Evolutionary conservation across 2,113 vertebrate genomes (phyloP), one percentile per base, ranked within the genome.

Genomic region (Circaetus cinerascens): DNA sequence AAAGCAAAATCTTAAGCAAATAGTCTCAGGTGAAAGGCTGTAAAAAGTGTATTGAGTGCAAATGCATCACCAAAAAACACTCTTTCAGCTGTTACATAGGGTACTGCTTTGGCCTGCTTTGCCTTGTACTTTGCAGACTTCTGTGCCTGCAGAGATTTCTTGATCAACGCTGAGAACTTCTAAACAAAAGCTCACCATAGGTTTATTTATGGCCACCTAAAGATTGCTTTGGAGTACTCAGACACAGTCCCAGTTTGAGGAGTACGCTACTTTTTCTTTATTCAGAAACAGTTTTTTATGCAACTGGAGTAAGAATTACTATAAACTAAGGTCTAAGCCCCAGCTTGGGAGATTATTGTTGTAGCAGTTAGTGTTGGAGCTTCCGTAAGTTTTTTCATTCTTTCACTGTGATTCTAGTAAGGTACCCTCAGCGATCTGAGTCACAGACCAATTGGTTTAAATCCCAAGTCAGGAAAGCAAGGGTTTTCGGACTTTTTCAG

Each of bases 61-160:
- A 87, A 59, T 6, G 1, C 3, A 29, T 30, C 10, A 32, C 10
- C 87, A 40, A 81, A 84, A 23, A 0, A 0, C 26, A 50, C 46
- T 67, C 29, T 84, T 86, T 57, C 14, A 71, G 7, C 26, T 43
- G 16, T 55, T 75, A 13, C 12, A 15, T 0, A 40, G 19, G 1
- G 3, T 38, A 68, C 43, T 75, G 19, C 30, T 53, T 86, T 92
- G 15, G 15, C 12, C 17, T 88, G 25, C 32, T 66, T 84, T 51
- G 19, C 3, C 32, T 78, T 34, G 12, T 30, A 34, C 8, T 74
- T 74, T 26, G 27, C 4, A 1, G 19, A 60, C 26, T 74, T 83
- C 25, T 80, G 10, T 60, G 36, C 7, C 29, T 40, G 23, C 5
- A 2, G 2, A 43, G 7, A 13, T 89, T 89, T 32, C 51, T 84